phyloP scores from a whole-genome alignment of 2,113 vertebrate genomes.

The Gadus chalcogrammus region DNA sequence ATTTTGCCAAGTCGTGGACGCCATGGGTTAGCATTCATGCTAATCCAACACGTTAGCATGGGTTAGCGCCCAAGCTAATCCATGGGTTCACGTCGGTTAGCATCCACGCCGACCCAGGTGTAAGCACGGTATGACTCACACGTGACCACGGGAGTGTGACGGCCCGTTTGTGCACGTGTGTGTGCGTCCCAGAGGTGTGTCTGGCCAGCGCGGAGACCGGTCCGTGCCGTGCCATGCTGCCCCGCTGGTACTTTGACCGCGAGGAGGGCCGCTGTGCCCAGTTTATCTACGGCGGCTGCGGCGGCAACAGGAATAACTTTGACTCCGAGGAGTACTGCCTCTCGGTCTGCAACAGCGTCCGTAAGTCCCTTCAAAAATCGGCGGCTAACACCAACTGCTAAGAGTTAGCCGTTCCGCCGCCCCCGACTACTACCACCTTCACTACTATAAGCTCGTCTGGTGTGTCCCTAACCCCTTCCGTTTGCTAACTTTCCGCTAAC shows the following conservation, averaged over 20 bases:
- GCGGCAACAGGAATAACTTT: constrained; percentile 99
- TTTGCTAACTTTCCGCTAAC: constrained; percentile 9
- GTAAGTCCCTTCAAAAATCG: constrained; percentile 80
- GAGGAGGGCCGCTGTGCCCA: constrained; percentile 87
- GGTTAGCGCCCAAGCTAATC: too few species aligned
- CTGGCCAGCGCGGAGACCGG: constrained; percentile 94
- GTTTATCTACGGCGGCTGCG: constrained; percentile 98
- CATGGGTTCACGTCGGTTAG: too few species aligned
- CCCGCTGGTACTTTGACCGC: constrained; percentile 97
- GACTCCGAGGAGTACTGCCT: constrained; percentile 97
- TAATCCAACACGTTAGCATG: too few species aligned
- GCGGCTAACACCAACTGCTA: not conserved
- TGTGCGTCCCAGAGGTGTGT: constrained; percentile 88
- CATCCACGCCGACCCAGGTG: too few species aligned
- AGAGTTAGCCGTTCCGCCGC: not conserved
- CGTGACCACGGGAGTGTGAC: constrained; percentile 4
- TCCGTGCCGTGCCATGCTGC: constrained; percentile 92
- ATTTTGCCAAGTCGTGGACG: too few species aligned
- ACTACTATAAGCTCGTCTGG: constrained; percentile 2
- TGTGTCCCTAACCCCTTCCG: constrained; percentile 26
- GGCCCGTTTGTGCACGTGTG: constrained; percentile 11
- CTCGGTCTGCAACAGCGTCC: constrained; percentile 95
- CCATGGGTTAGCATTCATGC: too few species aligned
- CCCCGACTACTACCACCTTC: too few species aligned
- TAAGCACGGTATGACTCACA: not conserved